Percentiles rank a stretch among this genome's conserved stretches.
Evolutionary conservation across 1,140 invertebrate genomes (phyloP).

Genomic region (Drosophila prosaltans): DNA sequence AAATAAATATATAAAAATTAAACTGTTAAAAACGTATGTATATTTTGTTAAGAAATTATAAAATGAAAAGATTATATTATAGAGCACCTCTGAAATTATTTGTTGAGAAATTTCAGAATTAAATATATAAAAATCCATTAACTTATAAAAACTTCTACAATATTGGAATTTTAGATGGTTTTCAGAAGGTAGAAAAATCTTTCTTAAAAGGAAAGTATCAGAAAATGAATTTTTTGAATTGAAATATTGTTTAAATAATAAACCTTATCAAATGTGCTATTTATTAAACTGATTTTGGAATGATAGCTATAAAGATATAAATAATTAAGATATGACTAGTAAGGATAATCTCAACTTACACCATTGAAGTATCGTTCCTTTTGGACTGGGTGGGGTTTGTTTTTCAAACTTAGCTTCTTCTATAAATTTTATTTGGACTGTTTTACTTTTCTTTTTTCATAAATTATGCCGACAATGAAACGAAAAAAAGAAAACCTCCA

Average conservation of each 20-base stretch:
- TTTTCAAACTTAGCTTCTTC: not conserved
- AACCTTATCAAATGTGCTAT: conserved; percentile 5
- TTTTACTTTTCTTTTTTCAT: conserved; percentile 33
- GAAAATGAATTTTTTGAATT: too few species aligned
- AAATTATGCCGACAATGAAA: not conserved
- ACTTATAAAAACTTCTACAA: too few species aligned
- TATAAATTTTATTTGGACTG: conserved; percentile 15
- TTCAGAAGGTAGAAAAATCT: too few species aligned
- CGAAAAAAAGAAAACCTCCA: conserved; percentile 5
- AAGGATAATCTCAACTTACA: conserved; percentile 46
- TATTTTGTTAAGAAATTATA: too few species aligned
- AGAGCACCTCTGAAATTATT: too few species aligned
- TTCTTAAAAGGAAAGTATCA: too few species aligned
- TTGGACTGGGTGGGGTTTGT: not conserved
- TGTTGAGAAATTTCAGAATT: too few species aligned
- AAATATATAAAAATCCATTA: too few species aligned
- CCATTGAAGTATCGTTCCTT: conserved; percentile 55
- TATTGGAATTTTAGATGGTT: too few species aligned
- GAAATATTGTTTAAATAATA: not conserved
- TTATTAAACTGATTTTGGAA: not conserved
- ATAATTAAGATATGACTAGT: not conserved
- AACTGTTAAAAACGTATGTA: too few species aligned
- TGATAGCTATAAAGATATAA: not conserved
- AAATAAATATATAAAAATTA: too few species aligned
- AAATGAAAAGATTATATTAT: too few species aligned